These are phyloP conservation scores for Trematocara unimaculatum DNA, from an alignment of 2,113 vertebrate genomes.

Conservation along the genomic window DNA sequence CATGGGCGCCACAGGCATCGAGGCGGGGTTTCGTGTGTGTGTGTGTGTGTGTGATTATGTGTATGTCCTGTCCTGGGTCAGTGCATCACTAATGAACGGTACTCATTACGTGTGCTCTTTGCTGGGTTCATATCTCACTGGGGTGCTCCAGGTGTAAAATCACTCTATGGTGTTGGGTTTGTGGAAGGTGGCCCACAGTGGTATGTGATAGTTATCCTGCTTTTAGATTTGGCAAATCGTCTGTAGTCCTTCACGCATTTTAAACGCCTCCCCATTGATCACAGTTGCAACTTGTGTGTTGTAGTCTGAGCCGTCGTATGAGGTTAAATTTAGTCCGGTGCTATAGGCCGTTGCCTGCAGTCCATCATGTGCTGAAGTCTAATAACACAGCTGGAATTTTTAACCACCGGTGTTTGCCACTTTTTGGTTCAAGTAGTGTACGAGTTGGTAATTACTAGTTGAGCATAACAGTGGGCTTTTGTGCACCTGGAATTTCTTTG, in stretches of 20 bases:
- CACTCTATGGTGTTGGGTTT: not conserved
- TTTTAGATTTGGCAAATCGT: not conserved
- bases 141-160: slow-evolving; percentile 34
- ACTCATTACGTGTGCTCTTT: slow-evolving; percentile 34
- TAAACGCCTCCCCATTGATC: not conserved
- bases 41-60: not conserved
- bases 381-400: not conserved
- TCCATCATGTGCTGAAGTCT: not conserved
- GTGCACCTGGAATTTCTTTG: not conserved
- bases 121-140: slow-evolving; percentile 3
- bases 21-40: not conserved
- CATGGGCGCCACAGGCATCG: slow-evolving; percentile 18
- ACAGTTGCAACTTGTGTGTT: not conserved
- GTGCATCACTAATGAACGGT: slow-evolving; percentile 34
- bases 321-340: not conserved
- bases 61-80: slow-evolving; percentile 22
- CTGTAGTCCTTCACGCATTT: not conserved
- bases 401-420: not conserved
- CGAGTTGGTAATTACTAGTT: not conserved
- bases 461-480: not conserved
- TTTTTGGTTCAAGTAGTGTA: not conserved
- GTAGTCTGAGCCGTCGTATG: not conserved
- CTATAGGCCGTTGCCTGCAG: not conserved
- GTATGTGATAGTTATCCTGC: not conserved
- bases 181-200: not conserved